These are phyloP conservation scores for Amiota mariae DNA, from an alignment of 2,888 invertebrate species.

Conservation along the genomic window DNA sequence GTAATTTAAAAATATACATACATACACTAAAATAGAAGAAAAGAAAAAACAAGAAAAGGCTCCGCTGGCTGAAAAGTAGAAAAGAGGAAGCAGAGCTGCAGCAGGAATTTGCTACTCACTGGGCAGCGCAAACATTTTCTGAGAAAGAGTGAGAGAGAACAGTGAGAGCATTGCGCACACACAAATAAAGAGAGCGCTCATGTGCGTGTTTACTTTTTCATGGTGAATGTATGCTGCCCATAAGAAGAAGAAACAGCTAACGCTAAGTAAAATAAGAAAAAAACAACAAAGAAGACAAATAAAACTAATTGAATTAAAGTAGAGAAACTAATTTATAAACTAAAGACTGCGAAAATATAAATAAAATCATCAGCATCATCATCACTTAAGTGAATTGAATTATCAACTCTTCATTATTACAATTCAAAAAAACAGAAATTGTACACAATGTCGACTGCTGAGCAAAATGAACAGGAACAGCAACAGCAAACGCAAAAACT, in stretches of 20 bases:
- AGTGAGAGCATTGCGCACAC: neutral
- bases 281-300: neutral
- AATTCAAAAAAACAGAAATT: slow-evolving; percentile 9
- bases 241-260: neutral
- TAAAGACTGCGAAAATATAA: slow-evolving; percentile 53
- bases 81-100: slow-evolving; percentile 2
- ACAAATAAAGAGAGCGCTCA: neutral
- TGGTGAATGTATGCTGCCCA: neutral
- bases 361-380: slow-evolving; percentile 30
- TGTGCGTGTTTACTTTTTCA: slow-evolving; percentile 1
- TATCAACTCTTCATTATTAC: neutral
- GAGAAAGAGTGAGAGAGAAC: neutral
- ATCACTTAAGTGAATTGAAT: slow-evolving; percentile 27
- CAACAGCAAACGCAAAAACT: slow-evolving; percentile 47
- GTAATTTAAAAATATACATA: neutral
- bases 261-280: neutral
- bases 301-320: slow-evolving; percentile 5
- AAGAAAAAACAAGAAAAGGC: neutral
- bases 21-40: neutral
- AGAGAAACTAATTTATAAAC: slow-evolving; percentile 32
- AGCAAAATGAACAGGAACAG: slow-evolving; percentile 54
- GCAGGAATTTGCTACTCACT: neutral
- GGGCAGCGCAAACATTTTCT: too few species aligned
- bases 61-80: too few species aligned
- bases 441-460: slow-evolving; percentile 54